A percentile compares a stretch with the other conserved stretches of the same genome.
These are phyloP conservation scores for Ceratina australensis DNA, from an alignment of 1,140 invertebrate genomes.

Conservation along the genomic window DNA sequence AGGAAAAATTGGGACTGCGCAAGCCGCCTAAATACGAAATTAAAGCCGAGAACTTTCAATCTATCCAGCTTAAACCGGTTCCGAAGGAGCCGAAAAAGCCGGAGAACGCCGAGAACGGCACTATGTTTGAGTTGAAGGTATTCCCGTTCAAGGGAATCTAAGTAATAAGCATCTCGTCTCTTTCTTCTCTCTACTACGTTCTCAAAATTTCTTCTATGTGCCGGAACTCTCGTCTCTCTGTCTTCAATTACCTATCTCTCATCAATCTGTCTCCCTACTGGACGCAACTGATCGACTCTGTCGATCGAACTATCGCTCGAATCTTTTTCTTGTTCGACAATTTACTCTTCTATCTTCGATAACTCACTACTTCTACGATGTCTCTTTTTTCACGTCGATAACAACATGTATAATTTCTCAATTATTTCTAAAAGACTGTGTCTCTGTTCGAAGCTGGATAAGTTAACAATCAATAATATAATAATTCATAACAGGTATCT, in stretches of 20 bases:
- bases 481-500: conserved; percentile 19
- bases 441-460: not conserved
- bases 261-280: too few species aligned
- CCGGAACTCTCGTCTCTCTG: too few species aligned
- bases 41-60: conserved; percentile 81
- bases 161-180: conserved; percentile 23
- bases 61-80: conserved; percentile 83
- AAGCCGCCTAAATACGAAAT: conserved; percentile 81
- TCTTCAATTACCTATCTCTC: too few species aligned
- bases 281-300: too few species aligned
- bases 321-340: too few species aligned
- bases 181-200: conserved; percentile 17
- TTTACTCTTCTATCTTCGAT: not conserved
- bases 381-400: conserved; percentile 3
- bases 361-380: not conserved
- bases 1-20: conserved; percentile 75
- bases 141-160: conserved; percentile 60
- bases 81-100: conserved; percentile 76
- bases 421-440: not conserved
- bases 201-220: too few species aligned
- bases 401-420: not conserved
- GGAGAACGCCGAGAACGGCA: conserved; percentile 77
- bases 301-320: too few species aligned
- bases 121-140: conserved; percentile 74
- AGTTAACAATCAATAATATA: too few species aligned